Conservation (phyloP, 2,797 vertebrate genomes). For the Danio choprae region DNA sequence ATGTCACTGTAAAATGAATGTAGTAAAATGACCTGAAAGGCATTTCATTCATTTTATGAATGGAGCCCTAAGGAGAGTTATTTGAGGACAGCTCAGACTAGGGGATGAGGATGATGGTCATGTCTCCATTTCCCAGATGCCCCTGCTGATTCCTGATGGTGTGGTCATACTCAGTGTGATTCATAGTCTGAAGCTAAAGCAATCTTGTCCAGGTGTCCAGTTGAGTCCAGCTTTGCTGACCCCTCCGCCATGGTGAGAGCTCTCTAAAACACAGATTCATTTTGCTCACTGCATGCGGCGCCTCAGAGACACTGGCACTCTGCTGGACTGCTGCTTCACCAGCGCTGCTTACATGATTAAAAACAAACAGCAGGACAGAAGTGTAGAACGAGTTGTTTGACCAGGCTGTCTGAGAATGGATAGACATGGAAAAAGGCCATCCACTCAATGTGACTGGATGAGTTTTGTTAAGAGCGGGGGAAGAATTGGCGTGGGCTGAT, state of each 20-base stretch:
- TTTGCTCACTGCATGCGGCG: constrained; percentile 53
- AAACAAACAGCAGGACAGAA: constrained; percentile 12
- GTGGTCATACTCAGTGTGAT: constrained; percentile 13
- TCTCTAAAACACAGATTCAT: constrained; percentile 68
- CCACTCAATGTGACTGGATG: neutral
- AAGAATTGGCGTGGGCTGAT: neutral
- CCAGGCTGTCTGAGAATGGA: neutral
- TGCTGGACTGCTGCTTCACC: neutral
- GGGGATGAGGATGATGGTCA: constrained; percentile 13
- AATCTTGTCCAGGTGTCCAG: constrained; percentile 49
- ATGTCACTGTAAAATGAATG: neutral
- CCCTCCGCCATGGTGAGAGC: constrained; percentile 55
- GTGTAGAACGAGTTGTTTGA: neutral
- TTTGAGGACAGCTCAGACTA: constrained; percentile 24
- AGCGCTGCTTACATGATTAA: neutral
- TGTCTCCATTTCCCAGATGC: constrained; percentile 10
- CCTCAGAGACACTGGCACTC: constrained; percentile 44
- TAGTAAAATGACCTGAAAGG: neutral
- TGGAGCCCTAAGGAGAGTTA: constrained; percentile 15
- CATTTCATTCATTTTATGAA: neutral
- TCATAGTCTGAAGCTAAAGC: constrained; percentile 28
- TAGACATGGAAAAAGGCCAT: neutral
- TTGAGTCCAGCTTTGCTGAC: constrained; percentile 61
- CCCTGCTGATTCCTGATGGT: constrained; percentile 40
- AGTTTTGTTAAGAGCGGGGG: neutral